Conservation (phyloP, 2,888 invertebrate genomes). For the Meta bourneti region DNA sequence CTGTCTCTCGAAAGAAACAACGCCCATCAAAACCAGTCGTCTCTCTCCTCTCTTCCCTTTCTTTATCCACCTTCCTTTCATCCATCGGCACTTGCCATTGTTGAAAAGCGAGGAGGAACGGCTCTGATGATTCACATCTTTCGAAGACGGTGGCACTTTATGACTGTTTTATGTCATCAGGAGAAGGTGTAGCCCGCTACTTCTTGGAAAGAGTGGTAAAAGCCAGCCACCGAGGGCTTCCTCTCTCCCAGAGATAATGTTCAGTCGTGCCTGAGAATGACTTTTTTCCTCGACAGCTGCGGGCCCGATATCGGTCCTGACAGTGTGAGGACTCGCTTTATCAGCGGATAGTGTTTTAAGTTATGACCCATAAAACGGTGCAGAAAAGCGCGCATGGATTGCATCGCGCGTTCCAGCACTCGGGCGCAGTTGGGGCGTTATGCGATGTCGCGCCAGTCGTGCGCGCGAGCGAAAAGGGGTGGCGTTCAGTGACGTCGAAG, state of each 20-base stretch:
- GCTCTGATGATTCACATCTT: conserved; percentile 36
- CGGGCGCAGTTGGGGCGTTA: neutral
- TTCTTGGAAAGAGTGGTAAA: neutral
- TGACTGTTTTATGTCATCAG: conserved; percentile 53
- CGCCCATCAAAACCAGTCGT: conserved; percentile 55
- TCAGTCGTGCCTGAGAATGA: conserved; percentile 35
- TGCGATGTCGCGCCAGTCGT: neutral
- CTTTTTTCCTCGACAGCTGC: neutral
- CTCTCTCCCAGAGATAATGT: neutral
- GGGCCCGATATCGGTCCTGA: conserved; percentile 44
- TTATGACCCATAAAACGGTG: conserved; percentile 56
- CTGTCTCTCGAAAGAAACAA: conserved; percentile 23
- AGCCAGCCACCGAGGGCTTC: neutral
- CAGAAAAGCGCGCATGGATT: conserved; percentile 13
- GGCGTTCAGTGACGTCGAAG: conserved; percentile 7
- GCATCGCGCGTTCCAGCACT: neutral
- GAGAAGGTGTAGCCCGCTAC: neutral
- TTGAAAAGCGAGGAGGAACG: conserved; percentile 6
- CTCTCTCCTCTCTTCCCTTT: neutral
- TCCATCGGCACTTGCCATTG: conserved; percentile 25
- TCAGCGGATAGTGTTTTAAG: conserved; percentile 51
- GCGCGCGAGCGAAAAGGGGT: neutral
- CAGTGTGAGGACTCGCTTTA: conserved; percentile 8
- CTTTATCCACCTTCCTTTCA: neutral
- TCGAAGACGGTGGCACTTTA: conserved; percentile 42